A percentile compares a stretch with the other conserved stretches of the same genome.
Conservation (phyloP, 2,797 vertebrate species). For the Aldrovandia affinis region DNA sequence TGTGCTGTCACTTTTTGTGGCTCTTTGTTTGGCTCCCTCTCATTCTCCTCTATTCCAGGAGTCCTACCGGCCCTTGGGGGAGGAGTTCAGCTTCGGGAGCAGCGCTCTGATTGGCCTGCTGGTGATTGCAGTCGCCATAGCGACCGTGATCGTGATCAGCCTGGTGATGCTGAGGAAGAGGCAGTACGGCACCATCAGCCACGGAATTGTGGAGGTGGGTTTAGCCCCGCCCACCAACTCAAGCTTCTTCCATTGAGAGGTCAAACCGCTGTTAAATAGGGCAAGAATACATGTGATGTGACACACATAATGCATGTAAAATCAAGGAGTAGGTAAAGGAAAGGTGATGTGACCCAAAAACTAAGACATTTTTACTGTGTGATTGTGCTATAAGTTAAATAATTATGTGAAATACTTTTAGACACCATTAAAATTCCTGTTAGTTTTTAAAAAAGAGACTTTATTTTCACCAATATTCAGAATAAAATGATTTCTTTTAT, state of each 20-base stretch:
- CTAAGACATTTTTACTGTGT: neutral
- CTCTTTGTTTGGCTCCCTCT: conserved; percentile 25
- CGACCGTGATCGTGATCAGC: conserved; percentile 97
- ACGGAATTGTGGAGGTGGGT: conserved; percentile 95
- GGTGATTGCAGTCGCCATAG: conserved; percentile 98
- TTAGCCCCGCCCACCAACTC: no score
- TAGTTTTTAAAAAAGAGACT: no score
- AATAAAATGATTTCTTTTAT: no score
- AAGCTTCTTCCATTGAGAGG: no score
- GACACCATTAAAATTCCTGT: no score
- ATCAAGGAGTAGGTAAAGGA: neutral
- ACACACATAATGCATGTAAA: neutral
- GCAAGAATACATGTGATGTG: neutral
- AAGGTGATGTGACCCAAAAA: neutral
- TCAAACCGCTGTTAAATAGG: neutral
- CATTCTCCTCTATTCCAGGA: conserved; percentile 67
- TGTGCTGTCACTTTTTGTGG: neutral
- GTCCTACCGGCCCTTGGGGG: conserved; percentile 80
- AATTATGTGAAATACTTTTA: no score
- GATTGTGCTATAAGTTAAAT: no score
- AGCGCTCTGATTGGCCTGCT: conserved; percentile 97
- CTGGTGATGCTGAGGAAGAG: conserved; percentile 99
- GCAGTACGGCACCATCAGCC: conserved; percentile 97
- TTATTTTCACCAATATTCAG: no score
- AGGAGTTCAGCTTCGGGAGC: conserved; percentile 92